Percentiles rank a stretch among this genome's conserved stretches.
These are phyloP conservation scores for Helarctos malayanus DNA, from an alignment of 2,797 vertebrate genomes.

Conservation along the genomic window DNA sequence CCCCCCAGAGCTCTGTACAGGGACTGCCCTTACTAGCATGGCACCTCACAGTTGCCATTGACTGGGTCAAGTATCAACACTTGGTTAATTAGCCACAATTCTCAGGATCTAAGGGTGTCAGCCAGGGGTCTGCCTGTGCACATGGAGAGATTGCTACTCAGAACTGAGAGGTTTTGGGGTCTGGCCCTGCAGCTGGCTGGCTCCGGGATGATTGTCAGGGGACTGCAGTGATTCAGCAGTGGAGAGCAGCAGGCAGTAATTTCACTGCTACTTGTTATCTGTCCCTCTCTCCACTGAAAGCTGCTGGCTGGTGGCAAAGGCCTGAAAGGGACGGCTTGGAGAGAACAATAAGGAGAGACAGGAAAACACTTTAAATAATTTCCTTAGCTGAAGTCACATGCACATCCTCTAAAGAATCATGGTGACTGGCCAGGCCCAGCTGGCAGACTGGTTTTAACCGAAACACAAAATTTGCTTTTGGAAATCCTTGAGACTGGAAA, in stretches of 20 bases:
- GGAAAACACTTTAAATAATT: slow-evolving; percentile 75
- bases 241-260: slow-evolving; percentile 49
- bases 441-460: slow-evolving; percentile 58
- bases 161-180: slow-evolving; percentile 43
- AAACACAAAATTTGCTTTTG: slow-evolving; percentile 72
- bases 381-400: slow-evolving; percentile 71
- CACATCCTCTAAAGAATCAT: slow-evolving; percentile 58
- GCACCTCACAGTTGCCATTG: slow-evolving; percentile 71
- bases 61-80: slow-evolving; percentile 72
- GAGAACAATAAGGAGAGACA: slow-evolving; percentile 34
- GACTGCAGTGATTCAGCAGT: slow-evolving; percentile 54
- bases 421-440: neutral
- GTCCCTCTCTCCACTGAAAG: slow-evolving; percentile 38
- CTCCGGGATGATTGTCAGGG: slow-evolving; percentile 68
- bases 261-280: slow-evolving; percentile 52
- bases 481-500: neutral
- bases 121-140: slow-evolving; percentile 52
- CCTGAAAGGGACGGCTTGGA: neutral
- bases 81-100: slow-evolving; percentile 78
- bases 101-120: slow-evolving; percentile 65
- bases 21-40: slow-evolving; percentile 5
- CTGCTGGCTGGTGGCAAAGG: slow-evolving; percentile 39
- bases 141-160: slow-evolving; percentile 65
- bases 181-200: slow-evolving; percentile 71
- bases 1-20: neutral